These are phyloP conservation scores for Acyrthosiphon pisum DNA, from an alignment of 1,140 invertebrate genomes.

Conservation along the genomic window DNA sequence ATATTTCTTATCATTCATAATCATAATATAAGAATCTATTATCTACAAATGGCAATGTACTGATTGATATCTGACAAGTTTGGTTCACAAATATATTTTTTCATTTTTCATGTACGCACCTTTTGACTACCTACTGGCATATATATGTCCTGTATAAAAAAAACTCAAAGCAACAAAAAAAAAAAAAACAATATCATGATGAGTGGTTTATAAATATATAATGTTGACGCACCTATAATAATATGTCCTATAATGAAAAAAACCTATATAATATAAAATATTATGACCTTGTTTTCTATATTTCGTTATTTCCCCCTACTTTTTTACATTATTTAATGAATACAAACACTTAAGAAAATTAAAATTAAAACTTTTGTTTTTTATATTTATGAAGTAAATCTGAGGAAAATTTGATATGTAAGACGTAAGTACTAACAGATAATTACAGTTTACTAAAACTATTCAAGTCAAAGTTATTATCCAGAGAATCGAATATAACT, in stretches of 20 bases:
- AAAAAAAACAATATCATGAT: not conserved
- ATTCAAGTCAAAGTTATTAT: too few relatives aligned
- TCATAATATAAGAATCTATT: not conserved
- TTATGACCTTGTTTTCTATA: not conserved
- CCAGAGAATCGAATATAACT: too few relatives aligned
- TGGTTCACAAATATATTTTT: not conserved
- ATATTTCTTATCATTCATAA: not conserved
- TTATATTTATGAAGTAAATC: not conserved
- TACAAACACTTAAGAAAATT: not conserved
- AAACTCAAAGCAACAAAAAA: not conserved
- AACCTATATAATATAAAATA: not conserved
- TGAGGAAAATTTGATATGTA: not conserved
- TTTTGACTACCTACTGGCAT: not conserved
- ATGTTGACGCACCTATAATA: not conserved
- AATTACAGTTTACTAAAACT: too few relatives aligned
- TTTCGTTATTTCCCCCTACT: not conserved
- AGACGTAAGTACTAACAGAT: too few relatives aligned
- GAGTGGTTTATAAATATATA: conserved; percentile 1
- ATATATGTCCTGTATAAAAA: not conserved
- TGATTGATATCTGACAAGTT: not conserved
- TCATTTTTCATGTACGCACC: not conserved
- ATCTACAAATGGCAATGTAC: not conserved
- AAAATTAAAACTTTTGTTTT: not conserved
- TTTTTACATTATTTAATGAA: not conserved
- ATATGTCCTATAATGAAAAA: not conserved